Base-by-base conservation (phyloP, 2,797 vertebrate species). In the Mastacembelus armatus region DNA sequence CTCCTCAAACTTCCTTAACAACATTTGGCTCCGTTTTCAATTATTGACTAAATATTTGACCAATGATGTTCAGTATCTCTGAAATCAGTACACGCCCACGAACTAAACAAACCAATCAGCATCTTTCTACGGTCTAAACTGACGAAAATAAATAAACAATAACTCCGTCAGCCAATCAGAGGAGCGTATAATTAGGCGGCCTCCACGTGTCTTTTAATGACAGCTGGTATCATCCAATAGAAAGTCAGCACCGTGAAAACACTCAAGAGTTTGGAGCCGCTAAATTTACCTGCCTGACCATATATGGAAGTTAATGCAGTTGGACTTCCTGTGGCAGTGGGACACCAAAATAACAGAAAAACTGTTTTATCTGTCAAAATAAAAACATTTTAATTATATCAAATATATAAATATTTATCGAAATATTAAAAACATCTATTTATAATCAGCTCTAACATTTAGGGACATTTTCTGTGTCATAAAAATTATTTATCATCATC, bases 161-260 rank as follows among this genome's bases (percentile, higher is more conserved):
- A 55, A 52, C 22, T 40, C 30, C 5, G 3, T 9, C n/a, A 59
- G 33, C 65, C 71, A 81, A 76, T 69, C 69, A 58, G 2, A 52
- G 5, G 2, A 39, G 9, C 7, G 15, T 7, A 18, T 24, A 1
- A 10, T 0, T 2, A 2, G 0, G 2, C 0, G 4, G 21, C 15
- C 4, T 0, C 14, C 5, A 12, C 2, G 0, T 18, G 9, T 1
- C 0, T 42, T 1, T 76, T 9, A 64, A 54, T 73, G 65, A 61
- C 58, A 65, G 39, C 26, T 71, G 0, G 0, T 38, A 2, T 29
- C n/a, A 12, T 40, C 73, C 65, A 83, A 79, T 74, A 16, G 38
- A 0, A 45, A 51, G 10, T 43, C 29, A 62, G 50, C 19, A 35
- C n/a, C 12, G 2, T 24, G 21, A 45, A 72, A 43, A 22, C 24